These are phyloP conservation scores for Takifugu bimaculatus DNA, from an alignment of 2,113 vertebrate genomes.

Conservation along the genomic window DNA sequence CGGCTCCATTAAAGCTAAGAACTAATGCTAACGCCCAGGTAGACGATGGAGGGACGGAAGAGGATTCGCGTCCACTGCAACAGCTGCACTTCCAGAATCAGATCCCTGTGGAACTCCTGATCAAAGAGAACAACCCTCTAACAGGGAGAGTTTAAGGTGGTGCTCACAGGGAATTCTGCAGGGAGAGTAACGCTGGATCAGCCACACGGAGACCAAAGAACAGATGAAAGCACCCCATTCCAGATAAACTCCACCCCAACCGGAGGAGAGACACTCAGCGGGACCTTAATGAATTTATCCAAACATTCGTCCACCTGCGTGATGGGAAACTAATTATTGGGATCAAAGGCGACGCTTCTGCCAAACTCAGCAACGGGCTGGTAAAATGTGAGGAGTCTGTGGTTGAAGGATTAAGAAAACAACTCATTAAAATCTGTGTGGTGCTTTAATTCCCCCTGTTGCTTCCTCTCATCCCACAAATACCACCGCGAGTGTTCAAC, in stretches of 20 bases:
- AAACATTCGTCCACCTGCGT: no score
- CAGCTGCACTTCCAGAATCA: not conserved
- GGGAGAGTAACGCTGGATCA: constrained; percentile 4
- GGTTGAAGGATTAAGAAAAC: no score
- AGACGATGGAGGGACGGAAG: no score
- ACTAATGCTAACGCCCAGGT: no score
- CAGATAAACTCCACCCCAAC: constrained; percentile 12
- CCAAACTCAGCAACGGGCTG: not conserved
- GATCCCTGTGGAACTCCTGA: not conserved
- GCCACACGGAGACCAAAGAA: constrained; percentile 13
- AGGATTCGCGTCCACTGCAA: no score
- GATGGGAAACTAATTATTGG: constrained; percentile 7
- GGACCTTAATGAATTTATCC: constrained; percentile 4
- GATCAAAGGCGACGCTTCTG: not conserved
- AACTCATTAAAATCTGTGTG: no score
- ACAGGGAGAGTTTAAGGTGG: not conserved
- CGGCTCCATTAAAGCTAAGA: no score
- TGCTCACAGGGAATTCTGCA: not conserved
- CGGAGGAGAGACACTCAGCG: not conserved
- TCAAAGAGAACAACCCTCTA: constrained; percentile 21
- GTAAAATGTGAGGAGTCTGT: not conserved
- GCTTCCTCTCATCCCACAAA: no score
- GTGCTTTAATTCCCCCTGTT: no score
- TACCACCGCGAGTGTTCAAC: no score
- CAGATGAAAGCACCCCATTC: constrained; percentile 2